Conservation (phyloP, 2,113 vertebrate species). For the Ptychochromis oligacanthus region DNA sequence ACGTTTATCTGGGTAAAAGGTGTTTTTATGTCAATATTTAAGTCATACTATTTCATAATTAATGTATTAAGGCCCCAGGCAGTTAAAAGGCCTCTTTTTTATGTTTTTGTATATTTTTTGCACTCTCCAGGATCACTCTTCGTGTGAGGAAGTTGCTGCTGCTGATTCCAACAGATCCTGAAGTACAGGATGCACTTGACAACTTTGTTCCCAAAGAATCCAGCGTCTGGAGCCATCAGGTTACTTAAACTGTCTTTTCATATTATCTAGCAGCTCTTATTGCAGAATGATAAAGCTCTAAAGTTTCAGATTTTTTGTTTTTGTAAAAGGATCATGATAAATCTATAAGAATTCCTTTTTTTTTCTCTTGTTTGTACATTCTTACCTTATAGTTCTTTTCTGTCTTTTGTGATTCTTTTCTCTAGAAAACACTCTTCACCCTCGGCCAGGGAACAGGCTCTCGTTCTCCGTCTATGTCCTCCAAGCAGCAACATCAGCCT, state of each 20-base stretch:
- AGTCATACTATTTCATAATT: not conserved
- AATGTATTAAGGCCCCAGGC: not conserved
- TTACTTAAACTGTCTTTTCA: constrained; percentile 21
- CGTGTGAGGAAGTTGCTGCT: constrained; percentile 94
- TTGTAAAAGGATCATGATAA: not conserved
- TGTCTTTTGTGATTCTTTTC: not conserved
- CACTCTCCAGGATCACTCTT: constrained; percentile 88
- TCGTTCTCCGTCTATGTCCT: constrained; percentile 93
- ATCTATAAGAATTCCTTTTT: not conserved
- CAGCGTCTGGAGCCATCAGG: constrained; percentile 87
- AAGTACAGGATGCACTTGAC: constrained; percentile 97
- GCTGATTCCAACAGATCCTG: constrained; percentile 96
- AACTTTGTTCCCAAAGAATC: constrained; percentile 87
- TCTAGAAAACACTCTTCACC: constrained; percentile 93
- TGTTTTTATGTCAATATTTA: not conserved
- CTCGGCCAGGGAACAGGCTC: constrained; percentile 88
- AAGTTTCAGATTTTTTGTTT: not conserved
- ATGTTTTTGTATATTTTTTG: not conserved
- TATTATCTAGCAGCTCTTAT: not conserved
- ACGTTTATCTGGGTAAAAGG: not conserved
- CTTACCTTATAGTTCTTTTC: not conserved
- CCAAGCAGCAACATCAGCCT: constrained; percentile 97
- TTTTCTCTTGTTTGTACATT: not conserved
- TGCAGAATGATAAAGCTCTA: not conserved
- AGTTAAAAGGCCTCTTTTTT: not conserved